Conservation (phyloP, 2,113 vertebrate genomes). For the Raja brachyura region DNA sequence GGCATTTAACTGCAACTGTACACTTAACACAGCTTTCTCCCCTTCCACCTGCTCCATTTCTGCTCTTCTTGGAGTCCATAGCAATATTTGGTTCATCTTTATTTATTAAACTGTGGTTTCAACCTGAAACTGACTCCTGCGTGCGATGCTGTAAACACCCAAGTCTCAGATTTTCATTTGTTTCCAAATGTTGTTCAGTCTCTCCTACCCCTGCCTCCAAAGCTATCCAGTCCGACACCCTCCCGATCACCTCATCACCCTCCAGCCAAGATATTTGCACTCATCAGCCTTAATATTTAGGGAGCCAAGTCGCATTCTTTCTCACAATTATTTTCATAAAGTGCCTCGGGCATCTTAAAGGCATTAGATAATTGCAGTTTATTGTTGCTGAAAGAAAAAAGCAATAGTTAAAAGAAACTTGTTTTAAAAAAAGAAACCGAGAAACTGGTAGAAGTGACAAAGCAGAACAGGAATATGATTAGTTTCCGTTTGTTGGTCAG, state of each 20-base stretch:
- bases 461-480: not conserved
- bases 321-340: not conserved
- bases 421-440: not conserved
- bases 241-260: no score
- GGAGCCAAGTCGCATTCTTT: not conserved
- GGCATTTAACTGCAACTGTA: not conserved
- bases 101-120: not conserved
- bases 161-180: no score
- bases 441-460: constrained; percentile 6
- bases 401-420: not conserved
- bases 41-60: not conserved
- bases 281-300: not conserved
- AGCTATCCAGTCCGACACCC: not conserved
- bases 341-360: not conserved
- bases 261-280: not conserved
- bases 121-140: no score
- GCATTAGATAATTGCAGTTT: not conserved
- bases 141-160: no score
- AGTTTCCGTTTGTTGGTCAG: constrained; percentile 5
- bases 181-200: no score
- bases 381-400: not conserved
- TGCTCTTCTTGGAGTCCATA: not conserved
- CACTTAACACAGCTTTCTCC: not conserved
- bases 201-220: not conserved
- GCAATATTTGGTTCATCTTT: not conserved